Conservation (phyloP, 2,113 vertebrate species). For the Gymnocephalus cernua region DNA sequence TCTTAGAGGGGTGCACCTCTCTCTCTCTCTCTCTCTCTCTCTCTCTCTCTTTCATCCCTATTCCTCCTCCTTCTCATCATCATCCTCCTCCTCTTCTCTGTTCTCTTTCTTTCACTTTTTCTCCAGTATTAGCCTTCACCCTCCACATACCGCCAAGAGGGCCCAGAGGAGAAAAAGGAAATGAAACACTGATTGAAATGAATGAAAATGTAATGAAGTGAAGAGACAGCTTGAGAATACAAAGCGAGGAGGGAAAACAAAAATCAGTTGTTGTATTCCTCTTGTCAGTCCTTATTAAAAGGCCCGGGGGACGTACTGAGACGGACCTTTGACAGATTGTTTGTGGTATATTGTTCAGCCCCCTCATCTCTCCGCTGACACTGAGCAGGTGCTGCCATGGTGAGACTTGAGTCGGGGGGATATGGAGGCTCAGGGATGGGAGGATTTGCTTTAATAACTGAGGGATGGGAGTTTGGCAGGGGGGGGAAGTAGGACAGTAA, state of each 20-base stretch:
- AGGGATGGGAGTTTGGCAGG: background rate
- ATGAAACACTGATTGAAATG: conserved; percentile 72
- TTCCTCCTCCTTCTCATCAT: conserved; percentile 14
- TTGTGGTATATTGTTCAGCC: conserved; percentile 45
- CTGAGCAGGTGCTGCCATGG: conserved; percentile 61
- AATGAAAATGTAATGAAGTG: conserved; percentile 69
- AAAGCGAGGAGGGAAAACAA: conserved; percentile 33
- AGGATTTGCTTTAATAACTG: conserved; percentile 3
- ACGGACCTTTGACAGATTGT: conserved; percentile 55
- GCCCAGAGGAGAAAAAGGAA: conserved; percentile 56
- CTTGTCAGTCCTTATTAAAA: conserved; percentile 70
- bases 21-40: conserved; percentile 4
- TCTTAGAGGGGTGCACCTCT: conserved; percentile 70
- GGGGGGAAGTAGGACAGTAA: conserved; percentile 7
- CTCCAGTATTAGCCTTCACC: conserved; percentile 52
- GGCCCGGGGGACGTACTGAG: conserved; percentile 47
- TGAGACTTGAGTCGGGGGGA: conserved; percentile 24
- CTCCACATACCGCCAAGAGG: conserved; percentile 58
- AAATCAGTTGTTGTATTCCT: conserved; percentile 57
- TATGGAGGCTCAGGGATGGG: conserved; percentile 29
- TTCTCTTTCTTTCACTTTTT: conserved; percentile 26
- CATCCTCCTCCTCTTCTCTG: conserved; percentile 25
- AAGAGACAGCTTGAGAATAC: conserved; percentile 30
- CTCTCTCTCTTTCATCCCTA: background rate
- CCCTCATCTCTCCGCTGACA: conserved; percentile 48